These are phyloP conservation scores for Hiodon alosoides DNA, from an alignment of 2,113 vertebrate genomes.

Conservation along the genomic window DNA sequence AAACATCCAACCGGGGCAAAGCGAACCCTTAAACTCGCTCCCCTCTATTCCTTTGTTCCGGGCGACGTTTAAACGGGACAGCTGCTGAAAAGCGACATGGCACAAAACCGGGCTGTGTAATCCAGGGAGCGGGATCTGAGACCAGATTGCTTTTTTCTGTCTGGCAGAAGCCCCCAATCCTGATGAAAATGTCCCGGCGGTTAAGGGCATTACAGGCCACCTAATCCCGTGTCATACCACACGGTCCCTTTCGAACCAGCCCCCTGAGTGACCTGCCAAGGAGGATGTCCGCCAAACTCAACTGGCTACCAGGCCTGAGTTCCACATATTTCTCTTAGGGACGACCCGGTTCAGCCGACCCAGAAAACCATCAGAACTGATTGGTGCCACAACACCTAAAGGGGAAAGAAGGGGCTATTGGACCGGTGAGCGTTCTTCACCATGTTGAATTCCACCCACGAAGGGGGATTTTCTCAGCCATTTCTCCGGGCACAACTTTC, in stretches of 20 bases:
- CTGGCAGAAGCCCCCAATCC: conserved; percentile 9
- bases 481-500: too few relatives aligned
- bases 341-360: too few relatives aligned
- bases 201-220: conserved; percentile 29
- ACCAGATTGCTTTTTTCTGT: conserved; percentile 31
- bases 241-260: conserved; percentile 8
- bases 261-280: background rate
- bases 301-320: too few relatives aligned
- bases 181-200: conserved; percentile 24
- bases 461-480: too few relatives aligned
- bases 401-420: too few relatives aligned
- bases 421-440: too few relatives aligned
- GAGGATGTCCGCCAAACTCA: background rate
- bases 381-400: too few relatives aligned
- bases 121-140: conserved; percentile 5
- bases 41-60: background rate
- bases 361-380: too few relatives aligned
- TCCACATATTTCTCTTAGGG: too few relatives aligned
- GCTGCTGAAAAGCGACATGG: background rate
- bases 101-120: conserved; percentile 6
- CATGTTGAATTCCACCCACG: too few relatives aligned
- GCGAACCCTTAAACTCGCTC: background rate
- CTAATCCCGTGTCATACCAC: conserved; percentile 30
- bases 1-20: background rate
- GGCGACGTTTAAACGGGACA: conserved; percentile 1